A percentile compares a stretch with the other conserved stretches of the same genome.
These are phyloP conservation scores for Plodia interpunctella DNA, from an alignment of 1,140 invertebrate species.

Conservation along the genomic window DNA sequence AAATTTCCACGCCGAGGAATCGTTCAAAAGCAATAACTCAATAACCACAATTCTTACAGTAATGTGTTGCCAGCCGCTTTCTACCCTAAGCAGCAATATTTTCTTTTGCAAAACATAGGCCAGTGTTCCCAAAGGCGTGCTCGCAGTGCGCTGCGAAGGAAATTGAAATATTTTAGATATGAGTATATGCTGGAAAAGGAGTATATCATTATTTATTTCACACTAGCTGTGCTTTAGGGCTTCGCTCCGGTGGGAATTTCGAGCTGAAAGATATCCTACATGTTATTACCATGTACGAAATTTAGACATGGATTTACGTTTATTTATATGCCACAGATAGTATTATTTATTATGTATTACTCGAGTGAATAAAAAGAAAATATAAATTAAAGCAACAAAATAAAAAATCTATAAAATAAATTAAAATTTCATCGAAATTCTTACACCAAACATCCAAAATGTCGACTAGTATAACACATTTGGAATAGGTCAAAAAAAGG, in stretches of 20 bases:
- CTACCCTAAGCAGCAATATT: constrained; percentile 47
- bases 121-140: constrained; percentile 44
- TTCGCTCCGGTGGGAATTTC: too few species aligned
- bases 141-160: constrained; percentile 40
- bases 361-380: too few species aligned
- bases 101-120: constrained; percentile 57
- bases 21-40: background rate
- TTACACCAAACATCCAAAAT: too few species aligned
- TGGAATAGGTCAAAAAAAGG: too few species aligned
- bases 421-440: background rate
- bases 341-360: too few species aligned
- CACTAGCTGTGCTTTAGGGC: too few species aligned
- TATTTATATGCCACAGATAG: too few species aligned
- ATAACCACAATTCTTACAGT: constrained; percentile 33
- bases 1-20: background rate
- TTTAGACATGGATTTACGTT: too few species aligned
- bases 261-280: too few species aligned
- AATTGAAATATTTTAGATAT: background rate
- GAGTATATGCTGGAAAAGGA: background rate
- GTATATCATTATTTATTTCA: background rate
- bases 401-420: too few species aligned
- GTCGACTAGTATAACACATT: too few species aligned
- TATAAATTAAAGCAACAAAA: background rate
- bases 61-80: constrained; percentile 55
- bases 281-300: too few species aligned